Conservation (phyloP, 1,140 invertebrate genomes). For the Plectus sambesii region DNA sequence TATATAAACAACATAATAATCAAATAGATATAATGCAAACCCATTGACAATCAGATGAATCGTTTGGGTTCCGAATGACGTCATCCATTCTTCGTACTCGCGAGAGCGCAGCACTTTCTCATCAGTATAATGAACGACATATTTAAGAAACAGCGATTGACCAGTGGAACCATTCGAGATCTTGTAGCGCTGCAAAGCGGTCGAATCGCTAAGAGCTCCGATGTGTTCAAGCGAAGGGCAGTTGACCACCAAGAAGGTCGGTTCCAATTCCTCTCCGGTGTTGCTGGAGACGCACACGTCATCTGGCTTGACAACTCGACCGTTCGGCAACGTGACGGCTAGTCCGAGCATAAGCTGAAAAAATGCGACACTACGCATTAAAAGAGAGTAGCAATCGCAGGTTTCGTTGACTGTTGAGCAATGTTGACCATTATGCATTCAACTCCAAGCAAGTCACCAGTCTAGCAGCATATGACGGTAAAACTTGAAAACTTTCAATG, state of each 20-base stretch:
- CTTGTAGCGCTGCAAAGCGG: slow-evolving; percentile 20
- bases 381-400: too few species aligned
- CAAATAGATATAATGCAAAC: too few species aligned
- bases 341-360: slow-evolving; percentile 69
- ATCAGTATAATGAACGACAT: slow-evolving; percentile 75
- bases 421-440: too few species aligned
- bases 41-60: slow-evolving; percentile 46
- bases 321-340: slow-evolving; percentile 63
- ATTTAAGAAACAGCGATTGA: too few species aligned
- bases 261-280: slow-evolving; percentile 54
- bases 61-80: slow-evolving; percentile 44
- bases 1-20: too few species aligned
- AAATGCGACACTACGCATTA: too few species aligned
- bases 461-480: too few species aligned
- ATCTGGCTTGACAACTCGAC: slow-evolving; percentile 59
- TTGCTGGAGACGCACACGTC: slow-evolving; percentile 58
- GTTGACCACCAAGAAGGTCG: slow-evolving; percentile 31
- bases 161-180: background rate
- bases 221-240: slow-evolving; percentile 14
- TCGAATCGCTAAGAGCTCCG: slow-evolving; percentile 10
- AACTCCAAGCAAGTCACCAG: too few species aligned
- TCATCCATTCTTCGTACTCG: slow-evolving; percentile 65
- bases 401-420: too few species aligned
- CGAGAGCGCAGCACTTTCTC: slow-evolving; percentile 56
- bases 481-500: too few species aligned